Evolutionary conservation across 2,113 vertebrate species (phyloP), one percentile per base, ranked within the genome.

Genomic region (Brachyistius frenatus): DNA sequence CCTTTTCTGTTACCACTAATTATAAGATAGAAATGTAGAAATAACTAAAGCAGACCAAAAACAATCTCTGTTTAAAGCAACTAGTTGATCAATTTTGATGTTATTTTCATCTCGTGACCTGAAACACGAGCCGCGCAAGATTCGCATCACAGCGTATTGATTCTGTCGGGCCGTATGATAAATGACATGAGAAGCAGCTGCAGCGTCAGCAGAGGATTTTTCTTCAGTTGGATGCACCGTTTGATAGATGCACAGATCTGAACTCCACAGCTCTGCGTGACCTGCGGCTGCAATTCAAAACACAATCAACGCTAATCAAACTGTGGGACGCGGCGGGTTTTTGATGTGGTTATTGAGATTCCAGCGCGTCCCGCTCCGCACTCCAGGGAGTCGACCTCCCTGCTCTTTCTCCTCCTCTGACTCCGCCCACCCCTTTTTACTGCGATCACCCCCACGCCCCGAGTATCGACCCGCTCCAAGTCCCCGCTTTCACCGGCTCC

Each of bases 261-360:
- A 64, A 79, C 67, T 76, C 50, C 16, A 78, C 78, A 57, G 56
- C 55, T 23, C 36, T 87, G 63, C 53, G 23, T 23, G 52, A 71
- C 49, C 54, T 41, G 11, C 76, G 3, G 78, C 81, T 89, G 80
- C 84, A 80, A 23, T 84, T 86, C 86, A 76, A 73, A 83, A 85
- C 23, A 66, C 83, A 91, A 90, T 94, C 88, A 76, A 92, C 93
- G 85, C 73, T 73, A 84, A 93, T 94, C 83, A 93, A 88, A 72
- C 70, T 78, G 79, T 62, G 66, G 80, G 81, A 90, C 85, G 86
- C 68, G 37, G 78, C 83, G 83, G 70, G 80, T 89, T 85, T 89
- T 85, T 93, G 85, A 94, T 91, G 85, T 78, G 84, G 92, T 93
- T 93, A 93, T 92, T 92, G 82, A 92, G 83, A 94, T 91, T 91